Evolutionary conservation across 2,797 vertebrate species (phyloP).

Genomic region (Remorina albescens): DNA sequence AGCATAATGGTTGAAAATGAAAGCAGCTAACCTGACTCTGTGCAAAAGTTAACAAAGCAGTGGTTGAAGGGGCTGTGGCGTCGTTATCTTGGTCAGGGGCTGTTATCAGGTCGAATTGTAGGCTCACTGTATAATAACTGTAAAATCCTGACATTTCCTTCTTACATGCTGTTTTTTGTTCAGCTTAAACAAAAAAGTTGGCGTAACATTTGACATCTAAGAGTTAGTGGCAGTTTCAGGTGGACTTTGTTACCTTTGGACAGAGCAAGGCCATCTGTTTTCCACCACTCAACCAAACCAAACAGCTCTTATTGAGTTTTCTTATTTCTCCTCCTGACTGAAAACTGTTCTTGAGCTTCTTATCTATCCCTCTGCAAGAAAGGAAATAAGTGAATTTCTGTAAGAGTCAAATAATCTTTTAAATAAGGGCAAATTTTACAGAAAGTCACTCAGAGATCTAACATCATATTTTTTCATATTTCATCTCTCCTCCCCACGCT

Average conservation of each 20-base stretch:
- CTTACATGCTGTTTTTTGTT: neutral
- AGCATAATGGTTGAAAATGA: neutral
- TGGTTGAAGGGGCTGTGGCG: too few relatives aligned
- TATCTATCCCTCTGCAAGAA: neutral
- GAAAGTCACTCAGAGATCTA: neutral
- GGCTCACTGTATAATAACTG: neutral
- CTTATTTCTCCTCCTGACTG: neutral
- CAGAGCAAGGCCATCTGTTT: neutral
- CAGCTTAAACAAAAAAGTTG: neutral
- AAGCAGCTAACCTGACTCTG: neutral
- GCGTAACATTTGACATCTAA: neutral
- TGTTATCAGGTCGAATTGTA: neutral
- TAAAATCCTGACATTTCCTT: neutral
- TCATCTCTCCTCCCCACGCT: neutral
- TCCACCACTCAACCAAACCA: neutral
- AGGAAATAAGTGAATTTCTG: neutral
- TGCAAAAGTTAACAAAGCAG: neutral
- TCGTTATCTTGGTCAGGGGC: too few relatives aligned
- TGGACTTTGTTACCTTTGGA: neutral
- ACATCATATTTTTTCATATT: slow-evolving; percentile 1
- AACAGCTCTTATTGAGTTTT: neutral
- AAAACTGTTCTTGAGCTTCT: neutral
- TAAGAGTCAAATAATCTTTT: neutral
- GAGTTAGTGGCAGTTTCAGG: neutral
- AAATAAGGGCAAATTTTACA: neutral